phyloP scores from a whole-genome alignment of 2,797 vertebrate species.

The Zalophus californianus region DNA sequence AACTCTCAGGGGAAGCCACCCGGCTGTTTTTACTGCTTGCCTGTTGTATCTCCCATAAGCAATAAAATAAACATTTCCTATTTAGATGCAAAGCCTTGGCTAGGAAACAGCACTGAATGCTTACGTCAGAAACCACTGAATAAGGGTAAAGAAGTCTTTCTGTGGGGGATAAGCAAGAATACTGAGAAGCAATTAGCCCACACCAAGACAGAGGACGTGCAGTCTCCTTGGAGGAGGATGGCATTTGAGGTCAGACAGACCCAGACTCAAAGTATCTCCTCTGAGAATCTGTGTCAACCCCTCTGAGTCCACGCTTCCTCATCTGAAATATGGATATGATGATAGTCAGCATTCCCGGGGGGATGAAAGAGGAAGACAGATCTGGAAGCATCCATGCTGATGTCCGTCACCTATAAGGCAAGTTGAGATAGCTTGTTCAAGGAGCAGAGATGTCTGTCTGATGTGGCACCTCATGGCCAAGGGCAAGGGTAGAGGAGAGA shows the following conservation, averaged over 20 bases:
- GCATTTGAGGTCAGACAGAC: background rate
- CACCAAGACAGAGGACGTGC: background rate
- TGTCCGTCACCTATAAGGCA: background rate
- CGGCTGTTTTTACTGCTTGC: background rate
- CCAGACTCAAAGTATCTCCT: background rate
- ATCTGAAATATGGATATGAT: background rate
- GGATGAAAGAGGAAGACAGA: background rate
- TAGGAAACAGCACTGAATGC: background rate
- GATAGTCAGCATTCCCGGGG: background rate
- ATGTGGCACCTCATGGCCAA: background rate
- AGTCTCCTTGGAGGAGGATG: background rate
- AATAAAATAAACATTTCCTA: conserved; percentile 66
- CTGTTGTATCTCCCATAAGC: background rate
- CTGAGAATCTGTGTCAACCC: background rate
- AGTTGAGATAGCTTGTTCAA: background rate
- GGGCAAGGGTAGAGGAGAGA: background rate
- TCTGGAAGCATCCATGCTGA: background rate
- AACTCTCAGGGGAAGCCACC: background rate
- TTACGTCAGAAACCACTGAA: background rate
- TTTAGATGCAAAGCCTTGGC: conserved; percentile 53
- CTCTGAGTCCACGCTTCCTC: background rate
- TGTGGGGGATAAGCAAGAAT: background rate
- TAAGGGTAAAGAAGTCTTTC: background rate
- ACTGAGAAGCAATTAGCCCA: background rate
- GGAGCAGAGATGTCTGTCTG: background rate